Conservation (phyloP, 2,113 vertebrate genomes). For the Notechis scutatus region DNA sequence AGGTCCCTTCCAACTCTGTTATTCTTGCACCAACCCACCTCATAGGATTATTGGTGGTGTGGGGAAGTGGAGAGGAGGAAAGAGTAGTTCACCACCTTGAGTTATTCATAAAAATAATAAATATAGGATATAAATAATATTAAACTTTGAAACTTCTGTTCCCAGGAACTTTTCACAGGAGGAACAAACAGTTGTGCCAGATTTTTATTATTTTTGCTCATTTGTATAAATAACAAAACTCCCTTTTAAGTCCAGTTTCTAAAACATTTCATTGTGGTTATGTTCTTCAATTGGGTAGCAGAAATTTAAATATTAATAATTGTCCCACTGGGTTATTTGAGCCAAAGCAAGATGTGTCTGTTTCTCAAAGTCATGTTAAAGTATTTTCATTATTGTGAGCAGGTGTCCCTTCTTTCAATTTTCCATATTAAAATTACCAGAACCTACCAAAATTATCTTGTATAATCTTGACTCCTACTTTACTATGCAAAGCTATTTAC, state of each 20-base stretch:
- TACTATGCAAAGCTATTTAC: not conserved
- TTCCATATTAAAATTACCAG: not conserved
- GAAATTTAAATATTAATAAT: not conserved
- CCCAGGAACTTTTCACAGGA: not conserved
- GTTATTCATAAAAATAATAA: not conserved
- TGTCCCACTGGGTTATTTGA: not conserved
- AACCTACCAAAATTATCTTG: not conserved
- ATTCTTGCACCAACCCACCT: not conserved
- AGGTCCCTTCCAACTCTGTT: not conserved
- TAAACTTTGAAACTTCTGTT: not conserved
- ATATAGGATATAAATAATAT: not conserved
- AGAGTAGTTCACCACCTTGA: not conserved
- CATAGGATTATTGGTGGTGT: too few relatives aligned
- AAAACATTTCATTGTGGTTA: not conserved
- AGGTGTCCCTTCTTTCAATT: not conserved
- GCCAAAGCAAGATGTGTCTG: not conserved
- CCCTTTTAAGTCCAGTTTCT: not conserved
- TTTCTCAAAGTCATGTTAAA: not conserved
- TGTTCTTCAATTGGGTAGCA: not conserved
- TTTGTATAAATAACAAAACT: not conserved
- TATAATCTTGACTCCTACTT: not conserved
- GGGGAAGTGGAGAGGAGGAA: not conserved
- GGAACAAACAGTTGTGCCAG: not conserved
- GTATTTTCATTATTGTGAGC: not conserved
- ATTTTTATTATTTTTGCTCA: not conserved